Evolutionary conservation across 2,113 vertebrate genomes (phyloP), one percentile per base, ranked within the genome.

Genomic region (Embiotoca jacksoni): DNA sequence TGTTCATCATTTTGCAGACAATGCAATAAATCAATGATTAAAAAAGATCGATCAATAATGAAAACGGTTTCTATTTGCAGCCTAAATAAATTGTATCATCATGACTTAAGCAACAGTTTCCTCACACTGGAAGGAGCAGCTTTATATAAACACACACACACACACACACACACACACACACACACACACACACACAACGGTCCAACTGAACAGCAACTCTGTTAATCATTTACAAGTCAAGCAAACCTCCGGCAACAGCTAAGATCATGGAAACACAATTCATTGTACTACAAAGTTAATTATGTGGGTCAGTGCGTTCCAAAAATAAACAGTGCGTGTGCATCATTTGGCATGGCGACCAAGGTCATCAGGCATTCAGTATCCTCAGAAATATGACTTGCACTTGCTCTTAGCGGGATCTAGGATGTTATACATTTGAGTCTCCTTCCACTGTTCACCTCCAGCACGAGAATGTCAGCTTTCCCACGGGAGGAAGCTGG

Each of bases 271-370:
- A 90, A 80, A 76, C 69, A 74, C 75, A 70, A 81, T 84, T 78
- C 85, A 91, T 87, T 85, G 82, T 89, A 83, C 75, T 84, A 87
- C 76, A 86, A 79, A 88, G 88, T 87, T 89, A 88, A 92, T 91
- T 84, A 88, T 80, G 74, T 78, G 83, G 67, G 84, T 86, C 82
- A 87, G 60, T 91, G 86, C 84, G 80, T 59, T 86, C 86, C 54
- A 65, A 89, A 89, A 92, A 91, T 87, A 90, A 90, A 84, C 75
- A 41, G 7, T 59, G 87, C 87, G 77, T 86, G 86, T 67, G 70
- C 81, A 84, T 92, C 84, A 86, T 90, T 87, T 86, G 81, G 82
- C 86, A 57, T 37, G 79, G 47, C 82, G 63, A 81, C 84, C 83
- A 90, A 92, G 89, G 90, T 90, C 87, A 90, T 88, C 59, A 60